These are phyloP conservation scores for Coelopa frigida DNA, from an alignment of 1,140 invertebrate genomes.

Conservation along the genomic window DNA sequence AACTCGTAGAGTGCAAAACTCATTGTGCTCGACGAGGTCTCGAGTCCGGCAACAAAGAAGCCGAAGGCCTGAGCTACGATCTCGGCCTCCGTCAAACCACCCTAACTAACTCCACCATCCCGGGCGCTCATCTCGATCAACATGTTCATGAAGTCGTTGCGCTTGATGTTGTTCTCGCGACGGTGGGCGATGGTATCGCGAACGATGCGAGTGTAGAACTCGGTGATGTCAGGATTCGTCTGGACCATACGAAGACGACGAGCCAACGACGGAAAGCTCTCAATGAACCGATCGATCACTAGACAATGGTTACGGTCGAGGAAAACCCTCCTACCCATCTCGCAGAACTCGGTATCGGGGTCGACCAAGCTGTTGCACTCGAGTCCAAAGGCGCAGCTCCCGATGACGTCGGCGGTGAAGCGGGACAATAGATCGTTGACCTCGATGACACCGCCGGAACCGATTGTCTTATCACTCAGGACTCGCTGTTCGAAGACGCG, in stretches of 20 bases:
- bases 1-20: constrained; percentile 52
- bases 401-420: constrained; percentile 43
- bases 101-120: constrained; percentile 21
- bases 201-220: constrained; percentile 40
- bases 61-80: constrained; percentile 27
- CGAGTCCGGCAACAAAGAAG: constrained; percentile 47
- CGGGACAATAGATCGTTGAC: constrained; percentile 43
- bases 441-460: constrained; percentile 14
- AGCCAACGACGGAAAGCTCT: constrained; percentile 17
- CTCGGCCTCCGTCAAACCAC: constrained; percentile 16
- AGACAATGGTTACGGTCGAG: constrained; percentile 11
- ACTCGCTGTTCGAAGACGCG: constrained; percentile 27
- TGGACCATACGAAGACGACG: constrained; percentile 14
- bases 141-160: constrained; percentile 42
- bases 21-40: constrained; percentile 49
- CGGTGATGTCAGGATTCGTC: constrained; percentile 19
- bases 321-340: constrained; percentile 23
- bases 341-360: constrained; percentile 43
- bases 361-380: constrained; percentile 46
- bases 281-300: constrained; percentile 4
- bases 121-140: constrained; percentile 26
- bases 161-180: constrained; percentile 31
- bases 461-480: constrained; percentile 18
- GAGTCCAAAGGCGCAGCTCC: constrained; percentile 44
- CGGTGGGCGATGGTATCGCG: constrained; percentile 37